Percentiles rank a stretch among this genome's conserved stretches.
phyloP scores from a whole-genome alignment of 2,888 invertebrate species.

The Autographa pulchrina region DNA sequence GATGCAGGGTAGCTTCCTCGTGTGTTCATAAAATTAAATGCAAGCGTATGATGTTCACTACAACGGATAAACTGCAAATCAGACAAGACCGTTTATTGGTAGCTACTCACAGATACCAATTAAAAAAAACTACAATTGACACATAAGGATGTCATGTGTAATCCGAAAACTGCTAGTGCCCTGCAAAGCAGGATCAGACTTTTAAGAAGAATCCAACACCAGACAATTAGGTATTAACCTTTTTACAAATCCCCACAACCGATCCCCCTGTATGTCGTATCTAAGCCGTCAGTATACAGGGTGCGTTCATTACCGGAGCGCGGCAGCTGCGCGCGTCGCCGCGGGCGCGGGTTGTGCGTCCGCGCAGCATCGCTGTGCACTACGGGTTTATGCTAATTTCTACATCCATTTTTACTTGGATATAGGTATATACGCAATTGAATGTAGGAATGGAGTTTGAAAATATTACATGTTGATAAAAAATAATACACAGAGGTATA shows the following conservation, averaged over 20 bases:
- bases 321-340: slow-evolving; percentile 78
- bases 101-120: too few species aligned
- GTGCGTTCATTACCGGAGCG: slow-evolving; percentile 71
- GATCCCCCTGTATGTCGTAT: slow-evolving; percentile 56
- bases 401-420: slow-evolving; percentile 23
- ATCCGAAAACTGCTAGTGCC: too few species aligned
- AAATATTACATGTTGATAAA: not conserved
- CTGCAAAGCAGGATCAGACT: too few species aligned
- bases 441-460: not conserved
- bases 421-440: slow-evolving; percentile 11
- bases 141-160: too few species aligned
- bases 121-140: too few species aligned
- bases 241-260: not conserved
- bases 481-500: not conserved
- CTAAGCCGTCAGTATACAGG: slow-evolving; percentile 67
- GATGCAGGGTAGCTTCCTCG: too few species aligned
- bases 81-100: too few species aligned
- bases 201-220: too few species aligned
- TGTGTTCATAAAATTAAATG: too few species aligned
- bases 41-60: too few species aligned
- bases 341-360: slow-evolving; percentile 65
- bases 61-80: too few species aligned
- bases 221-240: too few species aligned
- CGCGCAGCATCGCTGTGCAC: slow-evolving; percentile 53
- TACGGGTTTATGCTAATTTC: slow-evolving; percentile 49